Percentiles rank a stretch among this genome's conserved stretches.
Conservation (phyloP, 2,888 invertebrate genomes). For the Plemyria rubiginata region DNA sequence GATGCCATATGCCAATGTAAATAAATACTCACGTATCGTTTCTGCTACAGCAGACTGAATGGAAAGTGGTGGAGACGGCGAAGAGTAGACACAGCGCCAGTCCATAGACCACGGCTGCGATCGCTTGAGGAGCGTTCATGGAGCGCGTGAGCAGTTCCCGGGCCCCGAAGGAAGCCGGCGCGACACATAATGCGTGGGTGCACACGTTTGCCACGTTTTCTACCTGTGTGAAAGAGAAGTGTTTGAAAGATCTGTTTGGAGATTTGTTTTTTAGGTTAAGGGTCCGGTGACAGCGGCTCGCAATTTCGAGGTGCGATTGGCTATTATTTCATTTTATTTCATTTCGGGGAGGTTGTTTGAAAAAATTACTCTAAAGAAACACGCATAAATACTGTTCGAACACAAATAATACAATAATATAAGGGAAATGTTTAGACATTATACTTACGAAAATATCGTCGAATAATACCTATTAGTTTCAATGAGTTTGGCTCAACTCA, state of each 20-base stretch:
- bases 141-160: constrained; percentile 90
- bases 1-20: neutral
- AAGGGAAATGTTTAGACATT: too few relatives aligned
- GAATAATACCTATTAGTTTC: too few relatives aligned
- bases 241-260: neutral
- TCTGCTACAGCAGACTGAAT: constrained; percentile 92
- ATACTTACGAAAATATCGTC: too few relatives aligned
- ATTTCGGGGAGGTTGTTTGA: too few relatives aligned
- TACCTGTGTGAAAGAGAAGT: constrained; percentile 72
- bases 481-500: neutral
- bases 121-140: constrained; percentile 88
- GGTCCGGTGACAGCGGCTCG: too few relatives aligned
- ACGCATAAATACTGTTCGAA: too few relatives aligned
- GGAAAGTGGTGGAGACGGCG: constrained; percentile 95
- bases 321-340: too few relatives aligned
- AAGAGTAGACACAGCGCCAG: constrained; percentile 93
- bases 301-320: too few relatives aligned
- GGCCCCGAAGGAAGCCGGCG: constrained; percentile 93
- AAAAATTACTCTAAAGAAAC: too few relatives aligned
- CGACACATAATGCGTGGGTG: constrained; percentile 95
- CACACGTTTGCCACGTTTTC: constrained; percentile 97
- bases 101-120: constrained; percentile 94
- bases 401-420: too few relatives aligned
- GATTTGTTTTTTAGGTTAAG: too few relatives aligned
- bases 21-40: constrained; percentile 73